phyloP scores from a whole-genome alignment of 2,888 invertebrate species.

The Leptopilina syphax region DNA sequence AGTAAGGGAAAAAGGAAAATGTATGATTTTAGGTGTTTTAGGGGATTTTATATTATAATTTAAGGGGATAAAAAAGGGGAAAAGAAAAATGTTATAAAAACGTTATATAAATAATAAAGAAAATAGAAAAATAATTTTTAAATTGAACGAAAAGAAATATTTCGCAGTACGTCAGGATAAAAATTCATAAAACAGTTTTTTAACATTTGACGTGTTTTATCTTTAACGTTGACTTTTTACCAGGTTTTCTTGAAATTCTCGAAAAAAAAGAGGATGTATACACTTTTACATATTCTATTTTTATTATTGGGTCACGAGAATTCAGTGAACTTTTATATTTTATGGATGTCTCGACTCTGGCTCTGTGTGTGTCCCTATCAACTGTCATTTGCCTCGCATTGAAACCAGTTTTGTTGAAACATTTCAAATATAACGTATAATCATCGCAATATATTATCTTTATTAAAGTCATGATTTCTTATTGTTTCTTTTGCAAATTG shows the following conservation, averaged over 20 bases:
- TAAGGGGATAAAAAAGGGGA: too few species aligned
- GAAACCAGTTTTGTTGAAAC: background rate
- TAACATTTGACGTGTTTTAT: background rate
- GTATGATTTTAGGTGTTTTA: too few species aligned
- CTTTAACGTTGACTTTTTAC: constrained; percentile 4
- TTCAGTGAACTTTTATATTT: constrained; percentile 16
- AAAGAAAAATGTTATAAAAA: too few species aligned
- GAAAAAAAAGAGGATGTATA: background rate
- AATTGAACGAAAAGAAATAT: too few species aligned
- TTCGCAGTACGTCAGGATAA: too few species aligned
- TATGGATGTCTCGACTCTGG: background rate
- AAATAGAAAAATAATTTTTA: too few species aligned
- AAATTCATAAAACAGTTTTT: background rate
- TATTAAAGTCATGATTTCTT: too few species aligned
- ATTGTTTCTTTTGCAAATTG: too few species aligned
- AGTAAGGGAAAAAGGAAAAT: too few species aligned
- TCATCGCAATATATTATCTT: background rate
- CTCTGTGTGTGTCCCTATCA: constrained; percentile 1
- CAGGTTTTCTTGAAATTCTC: background rate
- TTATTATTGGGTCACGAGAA: constrained; percentile 15
- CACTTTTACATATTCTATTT: constrained; percentile 7
- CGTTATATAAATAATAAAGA: too few species aligned
- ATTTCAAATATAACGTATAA: background rate
- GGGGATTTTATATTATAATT: too few species aligned
- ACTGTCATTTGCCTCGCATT: background rate